A percentile compares a stretch with the other conserved stretches of the same genome.
These are phyloP conservation scores for Shinisaurus crocodilurus DNA, from an alignment of 2,113 vertebrate species.

Conservation along the genomic window DNA sequence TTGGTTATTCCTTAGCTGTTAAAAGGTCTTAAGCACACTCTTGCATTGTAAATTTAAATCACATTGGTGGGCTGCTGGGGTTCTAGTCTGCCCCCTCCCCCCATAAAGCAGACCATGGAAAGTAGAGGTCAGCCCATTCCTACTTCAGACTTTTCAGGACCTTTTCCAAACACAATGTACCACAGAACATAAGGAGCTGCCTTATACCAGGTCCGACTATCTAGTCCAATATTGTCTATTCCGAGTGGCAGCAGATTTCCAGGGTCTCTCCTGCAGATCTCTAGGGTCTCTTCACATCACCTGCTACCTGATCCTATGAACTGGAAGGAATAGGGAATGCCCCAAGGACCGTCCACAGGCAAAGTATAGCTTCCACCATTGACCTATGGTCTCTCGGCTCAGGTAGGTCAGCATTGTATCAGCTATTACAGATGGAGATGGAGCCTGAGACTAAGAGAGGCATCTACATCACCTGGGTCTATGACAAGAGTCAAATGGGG, in stretches of 20 bases:
- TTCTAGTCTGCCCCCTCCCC: not conserved
- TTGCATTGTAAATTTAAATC: not conserved
- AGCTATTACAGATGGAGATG: not conserved
- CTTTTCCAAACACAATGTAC: not conserved
- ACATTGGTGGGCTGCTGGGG: not conserved
- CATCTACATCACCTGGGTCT: not conserved
- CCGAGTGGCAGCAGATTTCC: not conserved
- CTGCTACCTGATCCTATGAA: not conserved
- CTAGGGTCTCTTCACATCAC: too few species aligned
- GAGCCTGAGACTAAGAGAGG: not conserved
- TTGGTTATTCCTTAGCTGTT: not conserved
- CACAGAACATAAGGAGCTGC: not conserved
- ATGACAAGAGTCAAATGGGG: not conserved
- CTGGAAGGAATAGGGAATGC: not conserved
- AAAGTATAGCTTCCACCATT: not conserved
- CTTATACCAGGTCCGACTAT: not conserved
- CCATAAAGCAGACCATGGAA: not conserved
- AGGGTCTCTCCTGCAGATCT: not conserved
- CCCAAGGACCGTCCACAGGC: not conserved
- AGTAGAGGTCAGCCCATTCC: not conserved
- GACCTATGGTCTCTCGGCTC: not conserved
- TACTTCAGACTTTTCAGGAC: not conserved
- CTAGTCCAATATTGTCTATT: not conserved
- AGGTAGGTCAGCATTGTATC: not conserved
- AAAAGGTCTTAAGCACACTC: not conserved